A percentile compares a stretch with the other conserved stretches of the same genome.
Conservation (phyloP, 2,113 vertebrate species). For the Nibea coibor region DNA sequence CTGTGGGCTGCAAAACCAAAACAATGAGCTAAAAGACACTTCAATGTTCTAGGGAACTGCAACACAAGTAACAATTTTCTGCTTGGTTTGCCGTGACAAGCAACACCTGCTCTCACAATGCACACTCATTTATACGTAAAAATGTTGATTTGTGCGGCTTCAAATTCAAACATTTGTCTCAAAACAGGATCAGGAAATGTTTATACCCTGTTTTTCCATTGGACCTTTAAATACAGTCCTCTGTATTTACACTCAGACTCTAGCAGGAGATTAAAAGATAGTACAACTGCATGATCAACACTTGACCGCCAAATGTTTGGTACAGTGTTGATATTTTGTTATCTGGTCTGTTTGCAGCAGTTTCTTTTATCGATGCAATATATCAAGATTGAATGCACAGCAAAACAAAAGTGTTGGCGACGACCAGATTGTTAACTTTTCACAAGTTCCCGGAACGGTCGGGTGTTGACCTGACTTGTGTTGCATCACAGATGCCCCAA, state of each 20-base stretch:
- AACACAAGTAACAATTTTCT: too few species aligned
- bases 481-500: constrained; percentile 14
- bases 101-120: too few species aligned
- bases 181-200: too few species aligned
- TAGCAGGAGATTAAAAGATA: too few species aligned
- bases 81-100: too few species aligned
- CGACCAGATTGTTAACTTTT: not conserved
- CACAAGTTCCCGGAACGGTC: constrained; percentile 15
- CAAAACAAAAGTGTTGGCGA: too few species aligned
- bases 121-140: too few species aligned
- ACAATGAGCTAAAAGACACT: not conserved
- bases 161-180: too few species aligned
- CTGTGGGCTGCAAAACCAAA: not conserved
- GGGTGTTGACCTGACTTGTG: not conserved
- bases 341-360: not conserved
- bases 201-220: not conserved
- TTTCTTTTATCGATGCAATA: too few species aligned
- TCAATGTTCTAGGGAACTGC: not conserved
- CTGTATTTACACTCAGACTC: not conserved
- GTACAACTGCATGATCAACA: not conserved
- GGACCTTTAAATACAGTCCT: not conserved
- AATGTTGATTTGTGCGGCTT: too few species aligned
- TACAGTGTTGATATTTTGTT: not conserved
- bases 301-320: not conserved
- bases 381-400: too few species aligned